Evolutionary conservation across 2,113 vertebrate species (phyloP).

Genomic region (Sylvia atricapilla): DNA sequence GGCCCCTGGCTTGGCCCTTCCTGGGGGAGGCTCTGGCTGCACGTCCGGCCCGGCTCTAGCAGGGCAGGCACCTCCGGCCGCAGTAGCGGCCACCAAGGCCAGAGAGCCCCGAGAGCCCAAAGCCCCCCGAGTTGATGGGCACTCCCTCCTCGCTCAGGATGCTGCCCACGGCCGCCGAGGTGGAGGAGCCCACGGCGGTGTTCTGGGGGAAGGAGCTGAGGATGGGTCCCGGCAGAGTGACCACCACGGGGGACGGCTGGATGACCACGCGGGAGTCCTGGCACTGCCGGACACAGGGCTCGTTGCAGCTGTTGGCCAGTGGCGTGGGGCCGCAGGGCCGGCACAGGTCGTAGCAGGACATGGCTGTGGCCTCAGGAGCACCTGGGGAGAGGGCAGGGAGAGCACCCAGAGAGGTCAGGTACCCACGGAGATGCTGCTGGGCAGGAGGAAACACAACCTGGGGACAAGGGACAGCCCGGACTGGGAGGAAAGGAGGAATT

Average conservation of each 20-base stretch:
- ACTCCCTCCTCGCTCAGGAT: neutral
- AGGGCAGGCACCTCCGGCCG: neutral
- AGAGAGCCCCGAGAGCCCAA: neutral
- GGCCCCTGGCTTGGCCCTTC: neutral
- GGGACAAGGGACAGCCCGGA: fast-evolving
- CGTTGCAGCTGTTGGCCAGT: neutral
- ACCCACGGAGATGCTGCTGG: fast-evolving
- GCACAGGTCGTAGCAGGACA: conserved; percentile 38
- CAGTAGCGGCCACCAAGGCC: neutral
- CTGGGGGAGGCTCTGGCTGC: neutral
- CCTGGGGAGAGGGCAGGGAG: too few species aligned
- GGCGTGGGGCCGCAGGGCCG: conserved; percentile 3
- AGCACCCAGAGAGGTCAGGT: fast-evolving
- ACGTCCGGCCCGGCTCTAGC: neutral
- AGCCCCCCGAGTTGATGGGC: neutral
- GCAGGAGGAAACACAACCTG: fast-evolving
- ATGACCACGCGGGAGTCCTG: neutral
- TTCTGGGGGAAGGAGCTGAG: conserved; percentile 48
- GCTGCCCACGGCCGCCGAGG: neutral
- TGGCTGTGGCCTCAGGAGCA: neutral
- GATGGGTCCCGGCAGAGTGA: conserved; percentile 21
- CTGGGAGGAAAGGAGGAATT: neutral
- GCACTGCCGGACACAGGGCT: conserved; percentile 29
- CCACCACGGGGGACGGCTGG: neutral
- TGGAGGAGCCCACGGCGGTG: conserved; percentile 35